Evolutionary conservation across 2,797 vertebrate species (phyloP).

Genomic region (Paramormyrops hopkinsi): DNA sequence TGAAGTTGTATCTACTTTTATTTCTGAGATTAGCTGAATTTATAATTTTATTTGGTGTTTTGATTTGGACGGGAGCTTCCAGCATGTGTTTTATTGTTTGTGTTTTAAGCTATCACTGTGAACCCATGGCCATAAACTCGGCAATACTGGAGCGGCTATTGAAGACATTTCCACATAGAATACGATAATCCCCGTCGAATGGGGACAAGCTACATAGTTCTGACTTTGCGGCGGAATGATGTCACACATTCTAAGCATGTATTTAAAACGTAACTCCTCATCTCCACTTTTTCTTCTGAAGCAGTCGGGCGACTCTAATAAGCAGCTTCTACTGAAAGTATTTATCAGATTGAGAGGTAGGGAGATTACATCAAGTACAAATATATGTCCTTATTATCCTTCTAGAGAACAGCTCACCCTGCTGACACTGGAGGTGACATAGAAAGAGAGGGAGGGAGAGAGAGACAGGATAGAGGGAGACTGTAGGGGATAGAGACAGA

Average conservation of each 20-base stretch:
- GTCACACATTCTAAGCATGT: conserved; percentile 55
- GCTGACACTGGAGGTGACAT: conserved; percentile 51
- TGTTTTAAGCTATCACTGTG: conserved; percentile 13
- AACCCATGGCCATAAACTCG: neutral
- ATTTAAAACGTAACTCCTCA: conserved; percentile 48
- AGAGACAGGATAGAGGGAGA: conserved; percentile 17
- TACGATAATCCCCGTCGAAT: conserved; percentile 57
- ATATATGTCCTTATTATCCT: conserved; percentile 62
- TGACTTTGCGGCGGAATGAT: conserved; percentile 58
- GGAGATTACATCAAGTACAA: conserved; percentile 61
- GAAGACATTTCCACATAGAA: conserved; percentile 44
- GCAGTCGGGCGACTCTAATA: conserved; percentile 56
- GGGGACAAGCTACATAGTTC: conserved; percentile 54
- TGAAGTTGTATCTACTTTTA: neutral
- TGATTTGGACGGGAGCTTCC: neutral
- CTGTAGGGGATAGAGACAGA: neutral
- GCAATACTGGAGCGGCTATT: neutral
- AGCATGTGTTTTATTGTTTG: conserved; percentile 8
- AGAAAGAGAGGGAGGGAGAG: neutral
- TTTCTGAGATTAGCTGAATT: conserved; percentile 10
- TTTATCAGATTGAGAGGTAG: conserved; percentile 58
- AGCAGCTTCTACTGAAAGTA: conserved; percentile 56
- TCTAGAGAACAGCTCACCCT: conserved; percentile 49
- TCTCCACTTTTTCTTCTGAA: conserved; percentile 42
- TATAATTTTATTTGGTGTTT: neutral